Evolutionary conservation across 2,888 invertebrate genomes (phyloP).

Genomic region (Campoletis raptor): DNA sequence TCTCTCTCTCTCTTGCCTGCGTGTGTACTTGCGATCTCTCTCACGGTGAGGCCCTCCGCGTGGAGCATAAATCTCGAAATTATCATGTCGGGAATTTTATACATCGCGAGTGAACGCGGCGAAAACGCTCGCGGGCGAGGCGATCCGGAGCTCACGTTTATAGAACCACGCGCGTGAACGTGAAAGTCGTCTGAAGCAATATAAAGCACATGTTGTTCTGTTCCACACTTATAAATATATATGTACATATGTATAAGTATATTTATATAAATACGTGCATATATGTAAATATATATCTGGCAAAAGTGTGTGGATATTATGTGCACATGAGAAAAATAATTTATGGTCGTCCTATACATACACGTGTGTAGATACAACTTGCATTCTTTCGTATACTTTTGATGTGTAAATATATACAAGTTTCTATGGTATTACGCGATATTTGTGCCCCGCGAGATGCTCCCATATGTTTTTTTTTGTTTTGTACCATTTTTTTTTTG

Average conservation of each 20-base stretch:
- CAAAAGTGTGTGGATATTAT: constrained; percentile 12
- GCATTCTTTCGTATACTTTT: constrained; percentile 26
- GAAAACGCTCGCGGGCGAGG: constrained; percentile 67
- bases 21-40: constrained; percentile 25
- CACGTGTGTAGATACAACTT: neutral
- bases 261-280: constrained; percentile 4
- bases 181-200: constrained; percentile 71
- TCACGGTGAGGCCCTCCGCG: constrained; percentile 59
- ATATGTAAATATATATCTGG: neutral
- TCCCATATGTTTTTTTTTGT: neutral
- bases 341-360: constrained; percentile 48
- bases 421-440: constrained; percentile 45
- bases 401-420: neutral
- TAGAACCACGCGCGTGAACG: constrained; percentile 63
- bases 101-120: constrained; percentile 70
- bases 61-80: constrained; percentile 76
- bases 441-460: constrained; percentile 47
- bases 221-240: neutral
- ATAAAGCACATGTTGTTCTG: constrained; percentile 46
- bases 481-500: neutral
- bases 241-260: constrained; percentile 22
- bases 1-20: constrained; percentile 17
- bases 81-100: constrained; percentile 77
- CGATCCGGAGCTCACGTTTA: constrained; percentile 33
- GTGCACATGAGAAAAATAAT: constrained; percentile 56